Evolutionary conservation across 2,888 invertebrate species (phyloP).

Genomic region (Pristionchus fissidentatus): DNA sequence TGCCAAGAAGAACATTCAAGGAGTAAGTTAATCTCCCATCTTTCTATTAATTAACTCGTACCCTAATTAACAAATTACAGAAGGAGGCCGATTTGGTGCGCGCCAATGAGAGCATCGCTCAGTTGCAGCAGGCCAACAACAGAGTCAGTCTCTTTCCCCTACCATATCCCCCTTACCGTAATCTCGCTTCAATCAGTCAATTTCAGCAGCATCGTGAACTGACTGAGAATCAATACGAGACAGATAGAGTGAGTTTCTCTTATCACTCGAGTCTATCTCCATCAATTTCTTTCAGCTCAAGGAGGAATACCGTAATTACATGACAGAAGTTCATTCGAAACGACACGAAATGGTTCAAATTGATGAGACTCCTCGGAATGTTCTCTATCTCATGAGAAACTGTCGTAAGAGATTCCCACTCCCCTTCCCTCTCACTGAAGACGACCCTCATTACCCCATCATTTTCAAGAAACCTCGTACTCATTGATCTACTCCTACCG

Average conservation of each 20-base stretch:
- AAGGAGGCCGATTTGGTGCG: conserved; percentile 41
- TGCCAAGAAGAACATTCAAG: neutral
- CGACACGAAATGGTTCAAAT: conserved; percentile 8
- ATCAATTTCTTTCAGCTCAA: neutral
- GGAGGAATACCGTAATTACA: conserved; percentile 40
- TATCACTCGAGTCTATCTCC: neutral
- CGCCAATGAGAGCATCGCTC: neutral
- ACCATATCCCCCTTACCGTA: neutral
- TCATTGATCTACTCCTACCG: neutral
- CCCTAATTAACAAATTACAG: neutral
- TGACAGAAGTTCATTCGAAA: neutral
- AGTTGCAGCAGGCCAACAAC: neutral
- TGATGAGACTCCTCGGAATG: conserved; percentile 10
- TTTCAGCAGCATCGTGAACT: neutral
- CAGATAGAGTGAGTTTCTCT: neutral
- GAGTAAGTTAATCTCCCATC: neutral
- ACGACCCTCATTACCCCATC: conserved; percentile 14
- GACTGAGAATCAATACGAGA: conserved; percentile 24
- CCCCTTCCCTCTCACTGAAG: neutral
- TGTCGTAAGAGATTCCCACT: conserved; percentile 11
- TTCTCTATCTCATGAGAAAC: conserved; percentile 33
- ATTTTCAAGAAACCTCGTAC: neutral
- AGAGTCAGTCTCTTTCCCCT: neutral
- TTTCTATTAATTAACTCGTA: neutral
- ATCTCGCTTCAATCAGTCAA: neutral